These are phyloP conservation scores for Calyptomena viridis DNA, from an alignment of 2,113 vertebrate species.

Conservation along the genomic window DNA sequence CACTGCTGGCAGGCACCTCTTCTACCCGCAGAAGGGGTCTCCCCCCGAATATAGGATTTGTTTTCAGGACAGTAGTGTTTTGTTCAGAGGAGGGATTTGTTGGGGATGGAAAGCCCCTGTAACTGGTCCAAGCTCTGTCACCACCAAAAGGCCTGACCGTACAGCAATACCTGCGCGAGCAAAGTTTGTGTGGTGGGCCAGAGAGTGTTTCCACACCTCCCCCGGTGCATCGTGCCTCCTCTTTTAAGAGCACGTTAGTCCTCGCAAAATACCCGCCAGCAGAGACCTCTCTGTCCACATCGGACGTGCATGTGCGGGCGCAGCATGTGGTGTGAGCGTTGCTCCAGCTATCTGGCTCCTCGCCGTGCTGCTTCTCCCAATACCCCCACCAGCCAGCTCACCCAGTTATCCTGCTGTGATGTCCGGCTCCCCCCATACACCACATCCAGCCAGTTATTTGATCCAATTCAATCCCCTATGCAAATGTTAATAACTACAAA, in stretches of 20 bases:
- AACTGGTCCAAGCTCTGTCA: neutral
- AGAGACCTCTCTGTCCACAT: neutral
- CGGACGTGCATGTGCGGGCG: fast-evolving
- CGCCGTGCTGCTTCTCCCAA: neutral
- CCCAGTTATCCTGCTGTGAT: fast-evolving
- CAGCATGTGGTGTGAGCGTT: neutral
- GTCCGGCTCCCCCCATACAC: fast-evolving
- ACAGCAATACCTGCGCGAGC: neutral
- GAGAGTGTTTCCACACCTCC: neutral
- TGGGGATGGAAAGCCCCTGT: neutral
- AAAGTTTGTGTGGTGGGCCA: neutral
- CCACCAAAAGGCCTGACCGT: neutral
- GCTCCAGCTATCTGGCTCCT: neutral
- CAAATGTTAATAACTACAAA: neutral
- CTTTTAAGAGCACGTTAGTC: neutral
- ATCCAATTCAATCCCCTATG: neutral
- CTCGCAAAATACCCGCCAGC: neutral
- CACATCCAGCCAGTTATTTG: neutral
- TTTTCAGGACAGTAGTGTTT: neutral
- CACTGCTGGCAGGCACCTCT: neutral
- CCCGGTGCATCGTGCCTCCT: neutral
- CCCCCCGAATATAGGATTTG: neutral
- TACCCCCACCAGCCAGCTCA: neutral
- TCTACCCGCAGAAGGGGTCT: neutral
- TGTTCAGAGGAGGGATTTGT: neutral